These are phyloP conservation scores for Megalurothrips usitatus DNA, from an alignment of 2,888 invertebrate species.

Conservation along the genomic window DNA sequence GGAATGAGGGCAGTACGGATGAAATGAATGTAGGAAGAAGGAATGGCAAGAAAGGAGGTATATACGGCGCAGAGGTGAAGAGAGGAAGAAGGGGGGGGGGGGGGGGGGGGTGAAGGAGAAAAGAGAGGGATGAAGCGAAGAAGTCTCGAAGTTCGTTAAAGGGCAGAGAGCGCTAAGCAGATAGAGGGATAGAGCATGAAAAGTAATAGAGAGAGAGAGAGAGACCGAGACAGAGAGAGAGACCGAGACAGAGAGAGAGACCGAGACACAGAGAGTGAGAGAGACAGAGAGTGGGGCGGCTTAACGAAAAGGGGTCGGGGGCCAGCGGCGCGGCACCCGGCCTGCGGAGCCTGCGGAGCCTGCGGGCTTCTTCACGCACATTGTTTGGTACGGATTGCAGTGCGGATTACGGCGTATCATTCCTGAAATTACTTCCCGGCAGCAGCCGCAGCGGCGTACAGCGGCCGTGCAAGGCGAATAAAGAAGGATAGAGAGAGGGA, in stretches of 20 bases:
- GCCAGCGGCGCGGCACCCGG: not conserved
- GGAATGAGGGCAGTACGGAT: not conserved
- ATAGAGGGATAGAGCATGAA: not conserved
- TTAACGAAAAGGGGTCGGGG: not conserved
- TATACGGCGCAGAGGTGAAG: too few relatives aligned
- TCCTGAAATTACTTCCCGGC: slow-evolving; percentile 4
- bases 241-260: not conserved
- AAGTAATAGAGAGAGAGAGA: not conserved
- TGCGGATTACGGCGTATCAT: slow-evolving; percentile 16
- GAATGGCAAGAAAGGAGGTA: too few relatives aligned
- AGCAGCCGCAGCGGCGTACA: not conserved
- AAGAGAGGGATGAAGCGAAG: not conserved
- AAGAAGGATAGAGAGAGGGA: not conserved
- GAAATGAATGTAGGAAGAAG: too few relatives aligned
- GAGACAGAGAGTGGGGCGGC: not conserved
- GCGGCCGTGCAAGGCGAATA: not conserved
- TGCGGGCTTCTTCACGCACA: slow-evolving; percentile 9
- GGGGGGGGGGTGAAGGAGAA: too few relatives aligned
- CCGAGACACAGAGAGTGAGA: not conserved
- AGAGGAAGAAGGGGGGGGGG: not conserved
- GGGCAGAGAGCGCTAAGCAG: not conserved
- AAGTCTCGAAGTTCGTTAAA: not conserved
- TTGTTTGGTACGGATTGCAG: slow-evolving; percentile 24
- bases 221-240: not conserved
- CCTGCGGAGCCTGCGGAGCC: not conserved